Base-by-base conservation (phyloP, 1,140 invertebrate species). In the Drosophila sucinea region DNA sequence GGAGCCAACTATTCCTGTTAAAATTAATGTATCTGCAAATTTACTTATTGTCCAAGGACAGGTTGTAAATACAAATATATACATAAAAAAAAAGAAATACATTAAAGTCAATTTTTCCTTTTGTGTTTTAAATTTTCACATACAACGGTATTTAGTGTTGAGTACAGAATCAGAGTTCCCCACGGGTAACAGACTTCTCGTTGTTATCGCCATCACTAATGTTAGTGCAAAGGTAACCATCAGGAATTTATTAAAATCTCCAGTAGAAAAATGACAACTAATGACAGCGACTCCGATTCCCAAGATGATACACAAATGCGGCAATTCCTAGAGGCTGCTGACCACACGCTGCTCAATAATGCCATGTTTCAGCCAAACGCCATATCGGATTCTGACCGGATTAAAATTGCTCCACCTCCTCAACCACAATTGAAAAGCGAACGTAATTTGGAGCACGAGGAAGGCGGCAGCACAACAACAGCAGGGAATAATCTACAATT, bases 341-440 rank as follows among this genome's bases (percentile, higher is more conserved):
- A 85, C 40, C 76, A 72, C 60, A 85, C 77, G 2, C 63, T 85
- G 30, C 68, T 85, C 8, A 81, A 68, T 4, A 85, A 85, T 60
- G 68, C 63, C 1, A 85, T 85, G 82, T 85, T 64, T 7, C 81
- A 81, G 2, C 11, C n/a, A 7, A 4, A 56, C 0, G 4, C 30
- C 38, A 51, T 38, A 2, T 38, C 30, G 1, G n/a, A 35, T 2
- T 1, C 29, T 0, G 0, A 1, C 3, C 17, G 17, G 17, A 4
- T 23, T n/a, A n/a, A 6, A 7, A 40, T 11, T 7, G 3, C 17
- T 25, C n/a, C 41, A 10, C 2, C 23, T 2, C 25, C 27, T 0
- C 27, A 35, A 11, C 25, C 29, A 0, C n/a, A 41, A 27, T 30
- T 35, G 0, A 81, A 70, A 11, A 86, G 82, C 27, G 70, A 86